Base-by-base conservation (phyloP, 2,888 invertebrate genomes). In the Branchellion lobata region DNA sequence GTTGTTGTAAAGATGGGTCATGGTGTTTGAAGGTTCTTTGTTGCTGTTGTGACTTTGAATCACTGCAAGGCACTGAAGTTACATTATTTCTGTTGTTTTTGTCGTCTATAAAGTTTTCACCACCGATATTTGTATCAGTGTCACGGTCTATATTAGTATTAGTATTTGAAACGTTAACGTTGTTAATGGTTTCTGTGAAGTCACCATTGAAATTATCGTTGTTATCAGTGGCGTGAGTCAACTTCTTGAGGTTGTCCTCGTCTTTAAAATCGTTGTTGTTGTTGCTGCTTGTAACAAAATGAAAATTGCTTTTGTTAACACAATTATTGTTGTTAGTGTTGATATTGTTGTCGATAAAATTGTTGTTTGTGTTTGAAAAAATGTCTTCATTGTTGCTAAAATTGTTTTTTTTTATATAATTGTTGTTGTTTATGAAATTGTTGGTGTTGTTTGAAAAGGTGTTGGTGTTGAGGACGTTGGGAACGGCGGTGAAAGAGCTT, bases 381-480 rank as follows among this genome's bases (percentile, higher is more conserved):
- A 3, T n/a, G 74, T 47, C n/a, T 34, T 74, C 29, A 40, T 74
- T 47, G 36, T n/a, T n/a, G n/a, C n/a, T n/a, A n/a, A n/a, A n/a
- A n/a, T n/a, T n/a, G n/a, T 34, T 40, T 36, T 47, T 73, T 27
- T 40, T 73, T 24, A 3, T 1, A 47, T 40, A n/a, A 47, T 57
- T 75, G 33, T 51, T 51, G 74, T 29, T 40, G 24, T 8, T 40
- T 8, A n/a, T 74, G 74, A 34, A 34, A 40, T 24, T n/a, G 74
- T 47, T 40, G 74, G 33, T 24, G 74, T 74, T 47, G 36, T n/a
- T n/a, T n/a, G n/a, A n/a, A n/a, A n/a, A n/a, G n/a, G n/a, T n/a
- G n/a, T 34, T 40, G 74, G 29, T 33, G 71, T 27, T 71, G 71
- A 5, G 5, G 40, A 51, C 24, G 51, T 51, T 31, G 29, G 11